Base-by-base conservation (phyloP, 2,888 invertebrate species). In the Clanis bilineata region DNA sequence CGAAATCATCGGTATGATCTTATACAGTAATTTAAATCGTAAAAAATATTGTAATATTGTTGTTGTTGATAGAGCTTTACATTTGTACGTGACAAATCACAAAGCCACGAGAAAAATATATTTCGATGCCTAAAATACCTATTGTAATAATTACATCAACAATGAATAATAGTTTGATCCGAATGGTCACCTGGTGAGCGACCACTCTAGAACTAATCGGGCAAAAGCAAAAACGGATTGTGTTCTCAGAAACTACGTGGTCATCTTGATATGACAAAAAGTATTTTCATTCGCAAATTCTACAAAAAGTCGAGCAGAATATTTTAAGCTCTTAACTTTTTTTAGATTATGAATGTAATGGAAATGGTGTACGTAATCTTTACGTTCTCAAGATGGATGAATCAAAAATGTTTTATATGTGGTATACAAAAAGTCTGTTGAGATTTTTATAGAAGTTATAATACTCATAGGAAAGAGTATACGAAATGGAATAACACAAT, bases 181-280 rank as follows among this genome's bases (percentile, higher is more conserved):
- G 63, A 62, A 67, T 69, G 65, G 67, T 60, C 61, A 62, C 59
- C 58, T 57, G 58, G 66, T 78, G 71, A 66, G 75, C 71, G n/a
- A 72, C 76, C 80, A 83, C 84, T 80, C 80, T 76, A 79, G 80
- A 84, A 85, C 85, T 79, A 86, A 86, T 85, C 85, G 85, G 83
- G 55, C 81, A 69, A 75, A 73, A 70, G 70, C 59, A 76, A 77
- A 71, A 70, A 65, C 69, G 63, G 67, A 65, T 68, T 66, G 66
- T 36, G 63, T 65, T 67, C 70, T 72, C 66, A 54, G 58, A 63
- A 62, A 56, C 64, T 32, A 44, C 23, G 44, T 54, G 65, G 68
- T 69, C 65, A 73, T 66, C 67, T 65, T 63, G 57, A 56, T 65
- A n/a, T 28, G 56, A 21, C n/a, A 41, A 61, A 63, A 67, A 68